Evolutionary conservation across 2,888 invertebrate genomes (phyloP).

Genomic region (Chorisops tibialis): DNA sequence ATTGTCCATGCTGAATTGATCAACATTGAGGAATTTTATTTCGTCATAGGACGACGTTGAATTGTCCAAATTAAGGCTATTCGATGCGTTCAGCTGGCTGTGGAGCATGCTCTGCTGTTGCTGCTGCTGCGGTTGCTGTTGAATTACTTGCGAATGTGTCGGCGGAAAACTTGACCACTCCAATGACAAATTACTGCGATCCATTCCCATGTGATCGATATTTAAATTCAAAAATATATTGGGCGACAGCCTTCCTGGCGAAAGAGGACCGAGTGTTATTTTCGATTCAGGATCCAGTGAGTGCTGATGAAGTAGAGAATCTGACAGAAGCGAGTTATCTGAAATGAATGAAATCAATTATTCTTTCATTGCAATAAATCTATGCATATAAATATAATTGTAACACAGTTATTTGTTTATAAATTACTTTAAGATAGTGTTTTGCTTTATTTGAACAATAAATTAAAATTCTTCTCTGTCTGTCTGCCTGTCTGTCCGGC

Average conservation of each 20-base stretch:
- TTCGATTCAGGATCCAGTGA: slow-evolving; percentile 47
- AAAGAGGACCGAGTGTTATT: slow-evolving; percentile 41
- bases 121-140: slow-evolving; percentile 33
- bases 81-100: slow-evolving; percentile 23
- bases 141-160: slow-evolving; percentile 34
- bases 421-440: too few relatives aligned
- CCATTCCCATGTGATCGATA: slow-evolving; percentile 49
- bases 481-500: too few relatives aligned
- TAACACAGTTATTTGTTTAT: too few relatives aligned
- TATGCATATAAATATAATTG: too few relatives aligned
- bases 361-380: neutral
- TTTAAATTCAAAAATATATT: slow-evolving; percentile 52
- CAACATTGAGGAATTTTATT: slow-evolving; percentile 52
- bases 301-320: slow-evolving; percentile 47
- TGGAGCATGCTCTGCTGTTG: slow-evolving; percentile 29
- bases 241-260: slow-evolving; percentile 50
- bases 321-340: slow-evolving; percentile 46
- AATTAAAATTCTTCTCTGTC: too few relatives aligned
- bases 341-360: neutral
- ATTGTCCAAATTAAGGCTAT: slow-evolving; percentile 42
- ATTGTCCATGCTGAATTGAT: slow-evolving; percentile 52
- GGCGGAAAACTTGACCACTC: slow-evolving; percentile 49
- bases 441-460: too few relatives aligned
- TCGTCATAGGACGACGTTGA: slow-evolving; percentile 49
- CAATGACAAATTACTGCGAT: slow-evolving; percentile 48